Percentiles rank a stretch among this genome's conserved stretches.
Conservation (phyloP, 2,113 vertebrate genomes). For the Oreochromis aureus region DNA sequence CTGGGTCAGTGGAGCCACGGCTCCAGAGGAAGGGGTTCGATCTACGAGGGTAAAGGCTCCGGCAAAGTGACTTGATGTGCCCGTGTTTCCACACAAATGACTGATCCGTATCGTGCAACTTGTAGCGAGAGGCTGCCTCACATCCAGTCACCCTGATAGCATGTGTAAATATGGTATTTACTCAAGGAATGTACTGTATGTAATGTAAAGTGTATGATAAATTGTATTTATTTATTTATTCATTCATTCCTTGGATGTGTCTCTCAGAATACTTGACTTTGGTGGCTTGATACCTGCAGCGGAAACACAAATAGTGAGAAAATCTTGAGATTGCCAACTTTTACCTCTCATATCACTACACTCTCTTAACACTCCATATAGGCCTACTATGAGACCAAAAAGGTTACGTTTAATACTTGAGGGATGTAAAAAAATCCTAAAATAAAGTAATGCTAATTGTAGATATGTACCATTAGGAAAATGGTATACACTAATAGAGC, state of each 20-base stretch:
- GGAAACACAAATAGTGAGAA: neutral
- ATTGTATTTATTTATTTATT: slow-evolving; percentile 76
- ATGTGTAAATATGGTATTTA: slow-evolving; percentile 72
- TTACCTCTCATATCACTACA: slow-evolving; percentile 57
- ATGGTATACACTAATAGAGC: slow-evolving; percentile 30
- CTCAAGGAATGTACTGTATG: slow-evolving; percentile 77
- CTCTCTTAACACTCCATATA: slow-evolving; percentile 42
- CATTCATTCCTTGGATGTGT: slow-evolving; percentile 59
- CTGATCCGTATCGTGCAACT: neutral
- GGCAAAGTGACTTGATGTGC: slow-evolving; percentile 88
- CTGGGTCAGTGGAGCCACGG: slow-evolving; percentile 75
- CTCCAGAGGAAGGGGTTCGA: slow-evolving; percentile 55
- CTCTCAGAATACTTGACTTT: slow-evolving; percentile 49
- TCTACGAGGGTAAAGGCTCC: slow-evolving; percentile 80
- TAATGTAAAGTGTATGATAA: slow-evolving; percentile 76
- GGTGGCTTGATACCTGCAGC: slow-evolving; percentile 44
- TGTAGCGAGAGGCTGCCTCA: slow-evolving; percentile 17
- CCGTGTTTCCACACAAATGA: slow-evolving; percentile 14
- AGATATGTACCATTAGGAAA: slow-evolving; percentile 46
- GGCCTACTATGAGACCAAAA: slow-evolving; percentile 57
- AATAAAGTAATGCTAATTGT: slow-evolving; percentile 24
- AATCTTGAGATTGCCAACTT: slow-evolving; percentile 59
- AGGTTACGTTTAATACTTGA: slow-evolving; percentile 38
- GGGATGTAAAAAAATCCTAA: slow-evolving; percentile 26
- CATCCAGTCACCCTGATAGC: slow-evolving; percentile 43